Percentiles rank a stretch among this genome's conserved stretches.
Evolutionary conservation across 2,113 vertebrate species (phyloP).

Genomic region (Alligator mississippiensis): DNA sequence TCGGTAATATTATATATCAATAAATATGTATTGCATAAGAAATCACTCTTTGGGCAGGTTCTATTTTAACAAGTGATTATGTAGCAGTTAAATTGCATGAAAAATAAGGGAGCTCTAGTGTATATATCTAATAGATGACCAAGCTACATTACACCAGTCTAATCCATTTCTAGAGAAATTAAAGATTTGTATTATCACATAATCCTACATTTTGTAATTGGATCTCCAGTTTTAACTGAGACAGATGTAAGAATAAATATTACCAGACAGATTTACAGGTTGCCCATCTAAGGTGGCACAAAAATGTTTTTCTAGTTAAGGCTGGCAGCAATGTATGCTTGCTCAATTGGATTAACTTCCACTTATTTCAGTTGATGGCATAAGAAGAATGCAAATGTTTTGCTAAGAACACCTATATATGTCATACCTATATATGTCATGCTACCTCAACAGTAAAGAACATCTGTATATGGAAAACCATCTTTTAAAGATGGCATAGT

Average conservation of each 20-base stretch:
- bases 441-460: neutral
- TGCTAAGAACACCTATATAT: neutral
- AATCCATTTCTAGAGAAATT: neutral
- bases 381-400: neutral
- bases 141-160: neutral
- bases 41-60: neutral
- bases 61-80: neutral
- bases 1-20: neutral
- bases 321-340: fast-evolving
- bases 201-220: neutral
- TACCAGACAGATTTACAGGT: neutral
- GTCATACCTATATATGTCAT: fast-evolving
- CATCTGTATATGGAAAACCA: neutral
- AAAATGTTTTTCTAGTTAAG: neutral
- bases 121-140: constrained; percentile 23
- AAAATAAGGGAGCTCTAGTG: constrained; percentile 3
- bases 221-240: neutral
- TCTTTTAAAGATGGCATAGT: neutral
- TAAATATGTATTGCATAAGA: neutral
- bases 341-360: neutral
- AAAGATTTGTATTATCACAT: neutral
- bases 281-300: neutral
- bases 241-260: neutral
- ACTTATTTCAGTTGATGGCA: neutral
- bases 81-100: neutral